These are phyloP conservation scores for Chorisops tibialis DNA, from an alignment of 2,888 invertebrate genomes.

Conservation along the genomic window DNA sequence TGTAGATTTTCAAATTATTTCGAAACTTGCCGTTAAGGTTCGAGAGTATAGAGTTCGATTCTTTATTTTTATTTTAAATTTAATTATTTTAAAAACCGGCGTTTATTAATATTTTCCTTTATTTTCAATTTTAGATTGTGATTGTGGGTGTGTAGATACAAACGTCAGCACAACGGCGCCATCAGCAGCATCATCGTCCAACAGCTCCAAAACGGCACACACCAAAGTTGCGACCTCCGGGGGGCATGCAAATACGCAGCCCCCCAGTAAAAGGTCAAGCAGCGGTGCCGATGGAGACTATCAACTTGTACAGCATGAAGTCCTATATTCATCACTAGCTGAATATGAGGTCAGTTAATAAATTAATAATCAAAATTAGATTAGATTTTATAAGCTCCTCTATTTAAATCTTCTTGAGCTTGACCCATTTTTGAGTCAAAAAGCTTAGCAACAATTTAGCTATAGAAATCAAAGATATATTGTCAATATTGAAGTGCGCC, in stretches of 20 bases:
- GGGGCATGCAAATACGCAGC: conserved; percentile 56
- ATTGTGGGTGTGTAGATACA: conserved; percentile 52
- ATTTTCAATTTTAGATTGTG: conserved; percentile 42
- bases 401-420: too few species aligned
- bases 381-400: too few species aligned
- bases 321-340: conserved; percentile 93
- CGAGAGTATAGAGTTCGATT: not conserved
- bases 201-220: conserved; percentile 53
- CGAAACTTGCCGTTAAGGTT: too few species aligned
- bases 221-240: conserved; percentile 54
- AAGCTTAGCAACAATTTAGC: too few species aligned
- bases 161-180: conserved; percentile 39
- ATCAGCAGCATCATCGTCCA: conserved; percentile 38
- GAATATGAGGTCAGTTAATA: conserved; percentile 63
- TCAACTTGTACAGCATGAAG: conserved; percentile 97
- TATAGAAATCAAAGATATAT: too few species aligned
- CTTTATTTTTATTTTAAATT: not conserved
- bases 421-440: too few species aligned
- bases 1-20: too few species aligned
- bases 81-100: not conserved
- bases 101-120: not conserved
- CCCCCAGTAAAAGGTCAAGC: conserved; percentile 66
- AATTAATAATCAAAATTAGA: too few species aligned
- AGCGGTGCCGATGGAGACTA: conserved; percentile 95
- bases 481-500: too few species aligned